Evolutionary conservation across 1,140 invertebrate genomes (phyloP).

Genomic region (Pollicipes pollicipes): DNA sequence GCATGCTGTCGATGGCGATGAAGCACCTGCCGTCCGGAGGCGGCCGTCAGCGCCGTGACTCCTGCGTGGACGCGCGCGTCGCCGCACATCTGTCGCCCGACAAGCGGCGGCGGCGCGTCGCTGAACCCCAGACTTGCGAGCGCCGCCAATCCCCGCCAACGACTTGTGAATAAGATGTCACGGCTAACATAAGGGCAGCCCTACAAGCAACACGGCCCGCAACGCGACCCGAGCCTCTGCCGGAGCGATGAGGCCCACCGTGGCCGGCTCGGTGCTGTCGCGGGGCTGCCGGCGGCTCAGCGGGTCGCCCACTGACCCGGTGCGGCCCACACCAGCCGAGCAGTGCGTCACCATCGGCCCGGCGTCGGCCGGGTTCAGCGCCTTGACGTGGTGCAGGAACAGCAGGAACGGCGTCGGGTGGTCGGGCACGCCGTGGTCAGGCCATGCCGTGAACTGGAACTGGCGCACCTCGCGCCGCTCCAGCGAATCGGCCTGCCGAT

Average conservation of each 20-base stretch:
- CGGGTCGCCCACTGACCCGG: not conserved
- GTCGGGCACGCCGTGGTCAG: slow-evolving; percentile 95
- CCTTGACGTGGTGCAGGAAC: slow-evolving; percentile 81
- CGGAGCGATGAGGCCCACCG: no score
- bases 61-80: no score
- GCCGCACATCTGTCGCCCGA: no score
- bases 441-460: slow-evolving; percentile 98
- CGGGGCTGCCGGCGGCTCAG: no score
- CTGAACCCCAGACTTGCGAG: slow-evolving; percentile 6
- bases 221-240: no score
- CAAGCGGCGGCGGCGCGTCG: no score
- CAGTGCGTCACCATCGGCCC: slow-evolving; percentile 95
- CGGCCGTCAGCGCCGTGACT: no score
- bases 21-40: slow-evolving; percentile 39
- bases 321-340: slow-evolving; percentile 23
- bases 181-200: no score
- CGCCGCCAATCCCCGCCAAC: slow-evolving; percentile 7
- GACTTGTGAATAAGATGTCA: no score
- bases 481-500: slow-evolving; percentile 27
- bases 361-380: slow-evolving; percentile 65
- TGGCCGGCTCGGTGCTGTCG: no score
- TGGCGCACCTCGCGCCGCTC: slow-evolving; percentile 92
- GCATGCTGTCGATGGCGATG: slow-evolving; percentile 94
- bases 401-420: slow-evolving; percentile 96
- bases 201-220: no score